phyloP scores from a whole-genome alignment of 2,888 invertebrate genomes.

The Pantelozetes paolii region DNA sequence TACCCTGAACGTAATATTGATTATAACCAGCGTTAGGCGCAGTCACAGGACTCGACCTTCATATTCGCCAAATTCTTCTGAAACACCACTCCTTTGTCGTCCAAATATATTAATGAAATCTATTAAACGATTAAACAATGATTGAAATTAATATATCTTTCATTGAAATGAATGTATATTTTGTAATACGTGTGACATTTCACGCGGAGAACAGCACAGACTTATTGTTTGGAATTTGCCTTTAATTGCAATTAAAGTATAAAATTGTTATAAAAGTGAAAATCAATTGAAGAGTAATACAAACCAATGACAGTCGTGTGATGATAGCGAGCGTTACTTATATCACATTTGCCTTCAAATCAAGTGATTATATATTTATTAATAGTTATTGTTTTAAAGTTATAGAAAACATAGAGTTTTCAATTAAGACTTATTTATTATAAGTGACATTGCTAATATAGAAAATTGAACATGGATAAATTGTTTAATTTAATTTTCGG shows the following conservation, averaged over 20 bases:
- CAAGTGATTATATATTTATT: not conserved
- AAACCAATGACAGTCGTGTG: conserved; percentile 68
- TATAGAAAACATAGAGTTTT: no score
- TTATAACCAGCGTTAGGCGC: conserved; percentile 51
- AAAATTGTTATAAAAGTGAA: not conserved
- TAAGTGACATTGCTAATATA: no score
- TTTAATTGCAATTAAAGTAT: conserved; percentile 23
- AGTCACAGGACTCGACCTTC: conserved; percentile 86
- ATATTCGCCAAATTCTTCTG: conserved; percentile 78
- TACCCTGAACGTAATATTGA: no score
- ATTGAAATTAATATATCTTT: not conserved
- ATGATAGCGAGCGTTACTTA: conserved; percentile 51
- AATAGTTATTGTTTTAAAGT: not conserved
- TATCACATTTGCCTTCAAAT: conserved; percentile 54
- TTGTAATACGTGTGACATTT: conserved; percentile 64
- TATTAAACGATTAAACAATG: not conserved
- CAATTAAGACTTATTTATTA: no score
- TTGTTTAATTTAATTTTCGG: no score
- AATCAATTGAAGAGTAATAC: conserved; percentile 3
- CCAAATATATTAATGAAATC: conserved; percentile 66
- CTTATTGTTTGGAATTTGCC: conserved; percentile 42
- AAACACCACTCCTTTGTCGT: conserved; percentile 71
- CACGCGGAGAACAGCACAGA: conserved; percentile 74
- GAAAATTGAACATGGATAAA: no score
- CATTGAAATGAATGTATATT: conserved; percentile 49